These are phyloP conservation scores for Bubalus kerabau DNA, from an alignment of 2,113 vertebrate species.

Conservation along the genomic window DNA sequence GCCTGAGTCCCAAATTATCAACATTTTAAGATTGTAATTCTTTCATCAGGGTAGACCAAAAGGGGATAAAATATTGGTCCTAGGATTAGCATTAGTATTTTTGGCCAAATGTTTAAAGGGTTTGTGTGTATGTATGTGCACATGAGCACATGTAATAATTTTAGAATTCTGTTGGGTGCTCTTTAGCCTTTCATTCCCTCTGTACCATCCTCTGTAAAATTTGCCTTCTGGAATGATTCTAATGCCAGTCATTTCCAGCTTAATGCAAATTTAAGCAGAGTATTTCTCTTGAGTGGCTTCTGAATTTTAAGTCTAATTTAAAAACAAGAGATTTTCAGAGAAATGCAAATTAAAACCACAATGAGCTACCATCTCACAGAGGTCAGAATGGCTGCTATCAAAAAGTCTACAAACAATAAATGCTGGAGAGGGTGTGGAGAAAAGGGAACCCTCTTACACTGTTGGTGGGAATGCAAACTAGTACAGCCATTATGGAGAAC, in stretches of 20 bases:
- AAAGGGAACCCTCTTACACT: too few species aligned
- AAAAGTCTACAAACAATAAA: too few species aligned
- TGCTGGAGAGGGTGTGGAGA: too few species aligned
- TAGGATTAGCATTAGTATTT: background rate
- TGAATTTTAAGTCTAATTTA: conserved; percentile 32
- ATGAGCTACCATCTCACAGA: background rate
- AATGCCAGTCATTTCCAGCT: background rate
- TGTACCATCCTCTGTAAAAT: background rate
- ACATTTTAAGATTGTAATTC: background rate
- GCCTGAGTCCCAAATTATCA: background rate
- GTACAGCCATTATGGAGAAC: too few species aligned
- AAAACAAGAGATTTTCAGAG: background rate
- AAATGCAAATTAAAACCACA: background rate
- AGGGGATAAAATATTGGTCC: background rate
- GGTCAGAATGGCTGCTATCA: background rate
- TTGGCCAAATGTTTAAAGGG: background rate
- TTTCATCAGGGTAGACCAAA: background rate
- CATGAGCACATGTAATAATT: background rate
- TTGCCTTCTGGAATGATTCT: background rate
- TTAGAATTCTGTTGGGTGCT: background rate
- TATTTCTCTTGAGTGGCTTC: conserved; percentile 10
- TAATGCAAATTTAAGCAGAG: conserved; percentile 12
- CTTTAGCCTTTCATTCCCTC: background rate
- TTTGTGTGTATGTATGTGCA: background rate
- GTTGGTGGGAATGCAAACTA: too few species aligned